Base-by-base conservation (phyloP, 1,140 invertebrate genomes). In the Physella acuta region DNA sequence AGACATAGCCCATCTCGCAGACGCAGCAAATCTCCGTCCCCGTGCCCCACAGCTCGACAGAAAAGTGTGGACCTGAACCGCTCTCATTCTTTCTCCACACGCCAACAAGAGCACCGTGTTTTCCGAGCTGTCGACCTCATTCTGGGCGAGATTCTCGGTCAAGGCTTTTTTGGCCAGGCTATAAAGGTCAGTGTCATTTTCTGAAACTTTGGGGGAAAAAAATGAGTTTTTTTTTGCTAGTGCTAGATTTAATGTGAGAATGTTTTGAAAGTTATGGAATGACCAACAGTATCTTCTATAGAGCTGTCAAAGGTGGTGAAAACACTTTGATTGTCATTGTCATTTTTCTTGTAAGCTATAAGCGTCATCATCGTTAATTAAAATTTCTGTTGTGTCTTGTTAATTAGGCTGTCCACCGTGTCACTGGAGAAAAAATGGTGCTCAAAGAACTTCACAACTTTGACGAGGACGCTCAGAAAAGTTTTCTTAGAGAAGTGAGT, bases 381-480 rank as follows among this genome's bases (percentile, higher is more conserved):
- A n/a, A n/a, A n/a, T n/a, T n/a, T n/a, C n/a, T n/a, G n/a, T n/a
- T n/a, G n/a, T n/a, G n/a, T n/a, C n/a, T n/a, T n/a, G n/a, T n/a
- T n/a, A n/a, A n/a, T n/a, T n/a, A n/a, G n/a, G 94, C 95, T 28
- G 95, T 93, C 2, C 94, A 96, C 82, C 89, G 90, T 65, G 90
- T 93, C 71, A 96, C 94, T 0, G 91, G 91, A 65, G 94, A 97
- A 86, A 90, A 95, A 20, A 96, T 97, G 94, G 95, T 97, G 59
- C 88, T 97, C 20, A 97, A 97, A 81, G 94, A 97, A 81, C 87
- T 97, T 70, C 94, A 95, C 83, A 88, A 93, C 63, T 93, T 96
- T 30, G 94, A 97, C 80, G 94, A 95, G 83, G 93, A 94, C 80
- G 94, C 94, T 0, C 94, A 97, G 79, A 91, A 92, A 75, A 95